A percentile compares a stretch with the other conserved stretches of the same genome.
Evolutionary conservation across 2,113 vertebrate species (phyloP).

Genomic region (Crotalus horridus): DNA sequence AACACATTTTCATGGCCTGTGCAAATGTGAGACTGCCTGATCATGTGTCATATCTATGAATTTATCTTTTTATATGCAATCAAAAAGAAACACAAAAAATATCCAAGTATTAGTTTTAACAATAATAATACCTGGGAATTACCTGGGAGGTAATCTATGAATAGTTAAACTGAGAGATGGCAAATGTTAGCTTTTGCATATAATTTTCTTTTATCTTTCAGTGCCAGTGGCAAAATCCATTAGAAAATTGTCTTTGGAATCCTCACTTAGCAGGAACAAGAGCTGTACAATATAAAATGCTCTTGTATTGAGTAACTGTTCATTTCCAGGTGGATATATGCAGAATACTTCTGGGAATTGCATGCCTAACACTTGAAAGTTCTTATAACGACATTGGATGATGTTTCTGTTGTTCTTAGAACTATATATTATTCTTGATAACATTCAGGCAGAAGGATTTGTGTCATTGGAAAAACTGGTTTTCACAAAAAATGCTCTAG

Average conservation of each 20-base stretch:
- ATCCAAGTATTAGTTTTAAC: neutral
- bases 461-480: neutral
- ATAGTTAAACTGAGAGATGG: neutral
- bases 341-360: slow-evolving; percentile 1
- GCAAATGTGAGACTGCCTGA: slow-evolving; percentile 11
- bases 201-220: neutral
- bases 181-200: neutral
- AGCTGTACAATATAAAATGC: neutral
- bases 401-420: neutral
- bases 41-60: neutral
- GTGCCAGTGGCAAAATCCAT: neutral
- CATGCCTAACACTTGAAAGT: slow-evolving; percentile 26
- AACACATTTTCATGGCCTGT: slow-evolving; percentile 9
- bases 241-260: neutral
- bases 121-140: neutral
- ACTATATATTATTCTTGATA: neutral
- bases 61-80: neutral
- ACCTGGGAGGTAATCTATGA: neutral
- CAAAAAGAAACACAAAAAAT: slow-evolving; percentile 14
- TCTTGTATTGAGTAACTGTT: neutral
- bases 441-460: neutral
- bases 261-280: neutral
- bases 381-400: accelerated
- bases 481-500: accelerated
- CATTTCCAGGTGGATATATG: neutral